Evolutionary conservation across 2,888 invertebrate species (phyloP), one percentile per base, ranked within the genome.

Genomic region (Embidobia sp.): DNA sequence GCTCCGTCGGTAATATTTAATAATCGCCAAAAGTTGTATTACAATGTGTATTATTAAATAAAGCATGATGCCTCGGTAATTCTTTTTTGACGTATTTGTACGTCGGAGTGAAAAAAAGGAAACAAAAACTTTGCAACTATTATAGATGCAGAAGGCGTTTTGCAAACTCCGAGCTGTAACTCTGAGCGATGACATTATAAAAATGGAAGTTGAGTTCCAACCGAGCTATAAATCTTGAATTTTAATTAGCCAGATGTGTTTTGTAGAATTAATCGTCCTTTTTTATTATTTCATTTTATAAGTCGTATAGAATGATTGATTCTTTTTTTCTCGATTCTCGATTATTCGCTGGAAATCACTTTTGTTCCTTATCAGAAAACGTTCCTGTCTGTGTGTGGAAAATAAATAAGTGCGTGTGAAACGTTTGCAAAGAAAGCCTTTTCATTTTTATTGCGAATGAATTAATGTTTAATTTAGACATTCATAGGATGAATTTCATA

Each of bases 1-100:
- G 26, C 26, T 63, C 70, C 63, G 55, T 69, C 75, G 63, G 69
- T 76, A 69, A 51, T 51, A 51, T 51, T 51, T 33, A 51, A 51
- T 51, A 33, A 51, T 5, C 49, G 7, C 19, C 33, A 19, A 51
- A 31, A 31, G 19, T 51, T 51, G 27, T 51, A 33, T 33, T 33
- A 51, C 33, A 51, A 51, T 49, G 11, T 49, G 33, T 19, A 18
- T 33, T 19, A 11, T 19, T 19, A n/a, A 31, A 49, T 33, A 33
- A 31, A 49, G 18, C 11, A 33, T 33, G 49, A 49, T 49, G 10
- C 31, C 33, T 49, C 7, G 18, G 11, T 49, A 33, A 49, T 33
- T 49, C 49, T 19, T 31, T 19, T 49, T 49, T 49, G 49, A 49
- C 33, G 33, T 19, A 49, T 19, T n/a, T n/a, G n/a, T n/a, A 49